Conservation (phyloP, 2,113 vertebrate species). For the Halichoeres trimaculatus region DNA sequence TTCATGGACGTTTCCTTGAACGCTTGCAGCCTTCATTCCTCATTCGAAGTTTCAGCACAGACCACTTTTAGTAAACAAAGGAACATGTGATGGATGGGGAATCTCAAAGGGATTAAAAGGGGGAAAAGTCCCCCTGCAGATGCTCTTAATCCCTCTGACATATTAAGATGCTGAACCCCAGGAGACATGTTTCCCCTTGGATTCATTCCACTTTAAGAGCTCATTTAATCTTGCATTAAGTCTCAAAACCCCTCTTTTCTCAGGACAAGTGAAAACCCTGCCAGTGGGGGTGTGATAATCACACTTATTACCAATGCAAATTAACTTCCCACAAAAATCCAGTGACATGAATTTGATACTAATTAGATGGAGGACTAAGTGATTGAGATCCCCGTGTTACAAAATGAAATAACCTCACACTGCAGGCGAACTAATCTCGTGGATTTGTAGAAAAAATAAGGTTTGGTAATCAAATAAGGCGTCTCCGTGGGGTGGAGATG, state of each 20-base stretch:
- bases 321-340: slow-evolving; percentile 3
- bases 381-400: slow-evolving; percentile 1
- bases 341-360: slow-evolving; percentile 20
- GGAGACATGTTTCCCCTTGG: slow-evolving; percentile 37
- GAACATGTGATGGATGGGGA: slow-evolving; percentile 50
- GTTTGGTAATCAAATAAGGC: slow-evolving; percentile 30
- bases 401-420: slow-evolving; percentile 8
- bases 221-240: slow-evolving; percentile 42
- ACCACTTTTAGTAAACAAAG: slow-evolving; percentile 9
- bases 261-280: slow-evolving; percentile 8
- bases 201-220: slow-evolving; percentile 24
- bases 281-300: slow-evolving; percentile 25
- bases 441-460: background rate
- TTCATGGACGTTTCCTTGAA: slow-evolving; percentile 2
- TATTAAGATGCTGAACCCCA: slow-evolving; percentile 38
- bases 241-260: slow-evolving; percentile 28
- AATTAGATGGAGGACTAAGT: background rate
- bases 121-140: slow-evolving; percentile 22
- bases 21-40: background rate
- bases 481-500: slow-evolving; percentile 28
- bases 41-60: background rate
- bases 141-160: slow-evolving; percentile 52
- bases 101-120: slow-evolving; percentile 28
- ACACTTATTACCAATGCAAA: slow-evolving; percentile 44
- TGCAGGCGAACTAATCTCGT: background rate